Percentiles rank a stretch among this genome's conserved stretches.
These are phyloP conservation scores for Heliconius sara DNA, from an alignment of 2,888 invertebrate species.

Conservation along the genomic window DNA sequence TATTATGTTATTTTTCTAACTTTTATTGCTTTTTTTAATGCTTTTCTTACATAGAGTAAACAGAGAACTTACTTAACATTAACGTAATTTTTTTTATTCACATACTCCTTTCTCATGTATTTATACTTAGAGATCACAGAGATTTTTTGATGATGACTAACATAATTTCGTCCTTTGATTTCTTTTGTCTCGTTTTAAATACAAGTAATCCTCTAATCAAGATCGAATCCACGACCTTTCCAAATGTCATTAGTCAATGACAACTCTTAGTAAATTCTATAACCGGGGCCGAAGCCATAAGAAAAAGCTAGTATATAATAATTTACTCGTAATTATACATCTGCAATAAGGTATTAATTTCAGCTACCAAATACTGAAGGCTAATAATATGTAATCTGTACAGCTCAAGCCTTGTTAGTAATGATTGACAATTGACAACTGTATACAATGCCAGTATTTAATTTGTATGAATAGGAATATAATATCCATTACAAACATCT, in stretches of 20 bases:
- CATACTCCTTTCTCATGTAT: too few species aligned
- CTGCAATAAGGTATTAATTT: background rate
- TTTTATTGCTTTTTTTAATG: background rate
- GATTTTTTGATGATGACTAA: background rate
- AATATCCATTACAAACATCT: background rate
- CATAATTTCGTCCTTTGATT: background rate
- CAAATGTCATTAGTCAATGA: too few species aligned
- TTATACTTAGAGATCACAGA: background rate
- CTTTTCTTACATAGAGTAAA: too few species aligned
- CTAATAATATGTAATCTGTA: constrained; percentile 1
- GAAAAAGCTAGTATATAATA: background rate
- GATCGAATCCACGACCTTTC: too few species aligned
- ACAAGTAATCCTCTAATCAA: background rate
- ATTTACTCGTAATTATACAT: background rate
- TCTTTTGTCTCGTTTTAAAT: background rate
- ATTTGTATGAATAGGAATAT: background rate
- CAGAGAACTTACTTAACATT: too few species aligned
- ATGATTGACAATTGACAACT: constrained; percentile 15
- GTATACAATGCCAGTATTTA: background rate
- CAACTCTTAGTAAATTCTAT: too few species aligned
- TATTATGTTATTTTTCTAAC: too few species aligned
- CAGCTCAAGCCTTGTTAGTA: background rate
- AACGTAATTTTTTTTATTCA: too few species aligned
- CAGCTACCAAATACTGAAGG: background rate
- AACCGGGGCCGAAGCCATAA: background rate